Conservation (phyloP, 2,888 invertebrate genomes). For the Drosophila tripunctata region DNA sequence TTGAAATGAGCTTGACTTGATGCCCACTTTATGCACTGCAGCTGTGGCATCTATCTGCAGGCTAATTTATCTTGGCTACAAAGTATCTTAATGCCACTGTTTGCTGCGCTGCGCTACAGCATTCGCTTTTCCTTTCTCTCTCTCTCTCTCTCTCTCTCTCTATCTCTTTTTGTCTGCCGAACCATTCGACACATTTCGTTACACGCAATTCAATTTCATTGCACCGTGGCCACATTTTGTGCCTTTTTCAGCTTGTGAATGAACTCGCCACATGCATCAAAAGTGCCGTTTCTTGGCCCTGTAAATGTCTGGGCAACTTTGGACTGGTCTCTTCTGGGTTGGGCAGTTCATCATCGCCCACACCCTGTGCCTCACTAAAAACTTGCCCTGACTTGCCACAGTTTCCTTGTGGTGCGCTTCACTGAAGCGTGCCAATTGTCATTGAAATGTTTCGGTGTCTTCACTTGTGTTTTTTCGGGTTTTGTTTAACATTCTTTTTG, state of each 20-base stretch:
- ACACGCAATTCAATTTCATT: conserved; percentile 70
- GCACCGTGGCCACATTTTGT: conserved; percentile 57
- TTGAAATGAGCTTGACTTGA: conserved; percentile 17
- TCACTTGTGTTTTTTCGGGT: conserved; percentile 39
- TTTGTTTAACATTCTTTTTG: conserved; percentile 18
- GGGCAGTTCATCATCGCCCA: conserved; percentile 72
- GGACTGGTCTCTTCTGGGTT: conserved; percentile 31
- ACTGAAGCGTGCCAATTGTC: conserved; percentile 74
- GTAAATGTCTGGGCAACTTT: conserved; percentile 23
- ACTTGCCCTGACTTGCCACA: conserved; percentile 16
- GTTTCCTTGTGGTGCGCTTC: conserved; percentile 59
- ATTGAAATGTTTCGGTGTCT: conserved; percentile 72
- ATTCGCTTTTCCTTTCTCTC: background rate
- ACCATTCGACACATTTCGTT: conserved; percentile 46
- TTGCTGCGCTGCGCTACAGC: background rate
- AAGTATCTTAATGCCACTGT: conserved; percentile 53
- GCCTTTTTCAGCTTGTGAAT: conserved; percentile 56
- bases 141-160: background rate
- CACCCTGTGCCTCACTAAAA: conserved; percentile 26
- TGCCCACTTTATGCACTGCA: conserved; percentile 14
- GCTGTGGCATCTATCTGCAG: conserved; percentile 23
- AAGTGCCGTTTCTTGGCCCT: conserved; percentile 57
- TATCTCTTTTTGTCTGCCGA: background rate
- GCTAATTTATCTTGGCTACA: conserved; percentile 53
- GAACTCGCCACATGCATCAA: conserved; percentile 57